A percentile compares a stretch with the other conserved stretches of the same genome.
These are phyloP conservation scores for Scaptomyza caliginosa DNA, from an alignment of 2,888 invertebrate species.

Conservation along the genomic window DNA sequence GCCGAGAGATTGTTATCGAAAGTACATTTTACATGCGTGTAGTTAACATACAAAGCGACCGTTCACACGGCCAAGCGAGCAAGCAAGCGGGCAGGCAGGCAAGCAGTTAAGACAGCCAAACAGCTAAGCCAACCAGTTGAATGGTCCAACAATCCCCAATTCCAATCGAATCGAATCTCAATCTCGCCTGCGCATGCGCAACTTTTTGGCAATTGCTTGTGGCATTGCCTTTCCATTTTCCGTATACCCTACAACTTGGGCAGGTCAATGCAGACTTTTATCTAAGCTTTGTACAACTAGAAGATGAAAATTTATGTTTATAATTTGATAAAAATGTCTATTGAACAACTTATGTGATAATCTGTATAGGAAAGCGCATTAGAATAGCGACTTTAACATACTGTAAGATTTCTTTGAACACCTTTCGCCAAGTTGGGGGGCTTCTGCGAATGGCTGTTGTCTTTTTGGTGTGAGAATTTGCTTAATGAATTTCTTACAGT, in stretches of 20 bases:
- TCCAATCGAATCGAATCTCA: slow-evolving; percentile 69
- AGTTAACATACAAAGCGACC: slow-evolving; percentile 76
- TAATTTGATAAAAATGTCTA: background rate
- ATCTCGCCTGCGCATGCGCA: slow-evolving; percentile 69
- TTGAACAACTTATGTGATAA: background rate
- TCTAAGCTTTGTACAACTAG: background rate
- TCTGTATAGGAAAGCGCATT: slow-evolving; percentile 16
- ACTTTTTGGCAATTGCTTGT: slow-evolving; percentile 61
- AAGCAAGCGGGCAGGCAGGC: background rate
- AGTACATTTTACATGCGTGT: slow-evolving; percentile 78
- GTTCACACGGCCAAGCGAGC: slow-evolving; percentile 67
- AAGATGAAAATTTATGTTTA: background rate
- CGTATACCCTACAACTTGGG: slow-evolving; percentile 43
- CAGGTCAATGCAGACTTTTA: background rate
- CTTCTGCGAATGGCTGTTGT: slow-evolving; percentile 35
- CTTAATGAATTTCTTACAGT: slow-evolving; percentile 75
- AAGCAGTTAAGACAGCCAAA: slow-evolving; percentile 20
- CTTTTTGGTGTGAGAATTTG: slow-evolving; percentile 58
- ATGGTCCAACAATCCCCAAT: slow-evolving; percentile 56
- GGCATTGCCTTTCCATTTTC: slow-evolving; percentile 70
- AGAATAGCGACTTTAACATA: slow-evolving; percentile 1
- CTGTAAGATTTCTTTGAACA: slow-evolving; percentile 20
- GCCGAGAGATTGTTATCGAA: slow-evolving; percentile 69
- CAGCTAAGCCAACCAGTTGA: slow-evolving; percentile 47
- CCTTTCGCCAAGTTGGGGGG: slow-evolving; percentile 62